phyloP scores from a whole-genome alignment of 2,888 invertebrate genomes.

The Pasiphila rectangulata region DNA sequence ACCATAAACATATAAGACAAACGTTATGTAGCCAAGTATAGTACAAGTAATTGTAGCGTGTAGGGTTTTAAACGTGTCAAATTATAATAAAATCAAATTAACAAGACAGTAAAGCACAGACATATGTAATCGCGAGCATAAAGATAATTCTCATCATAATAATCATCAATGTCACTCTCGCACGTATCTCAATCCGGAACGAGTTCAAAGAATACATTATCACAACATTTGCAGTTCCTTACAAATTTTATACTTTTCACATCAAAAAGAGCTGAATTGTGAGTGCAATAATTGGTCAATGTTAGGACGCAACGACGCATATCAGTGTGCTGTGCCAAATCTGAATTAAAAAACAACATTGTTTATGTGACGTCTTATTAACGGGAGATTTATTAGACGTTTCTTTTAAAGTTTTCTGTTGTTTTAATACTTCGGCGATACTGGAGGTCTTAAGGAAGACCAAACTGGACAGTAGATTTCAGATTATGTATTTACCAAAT shows the following conservation, averaged over 20 bases:
- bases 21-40: no score
- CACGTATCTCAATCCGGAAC: conserved; percentile 34
- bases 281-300: conserved; percentile 56
- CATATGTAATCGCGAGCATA: background rate
- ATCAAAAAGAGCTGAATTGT: conserved; percentile 54
- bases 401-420: conserved; percentile 47
- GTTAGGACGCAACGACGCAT: conserved; percentile 50
- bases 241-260: conserved; percentile 49
- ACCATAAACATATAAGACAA: no score
- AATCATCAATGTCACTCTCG: background rate
- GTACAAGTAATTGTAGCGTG: no score
- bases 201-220: conserved; percentile 43
- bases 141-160: conserved; percentile 1
- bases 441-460: background rate
- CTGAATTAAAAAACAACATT: conserved; percentile 56
- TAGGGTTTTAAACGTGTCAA: no score
- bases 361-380: conserved; percentile 69
- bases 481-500: no score
- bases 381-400: conserved; percentile 63
- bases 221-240: conserved; percentile 41
- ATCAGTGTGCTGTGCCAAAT: conserved; percentile 58
- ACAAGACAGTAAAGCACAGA: no score
- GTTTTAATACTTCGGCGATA: no score
- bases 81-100: no score
- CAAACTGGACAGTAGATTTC: no score